phyloP scores from a whole-genome alignment of 2,113 vertebrate species.

The Larimichthys crocea region DNA sequence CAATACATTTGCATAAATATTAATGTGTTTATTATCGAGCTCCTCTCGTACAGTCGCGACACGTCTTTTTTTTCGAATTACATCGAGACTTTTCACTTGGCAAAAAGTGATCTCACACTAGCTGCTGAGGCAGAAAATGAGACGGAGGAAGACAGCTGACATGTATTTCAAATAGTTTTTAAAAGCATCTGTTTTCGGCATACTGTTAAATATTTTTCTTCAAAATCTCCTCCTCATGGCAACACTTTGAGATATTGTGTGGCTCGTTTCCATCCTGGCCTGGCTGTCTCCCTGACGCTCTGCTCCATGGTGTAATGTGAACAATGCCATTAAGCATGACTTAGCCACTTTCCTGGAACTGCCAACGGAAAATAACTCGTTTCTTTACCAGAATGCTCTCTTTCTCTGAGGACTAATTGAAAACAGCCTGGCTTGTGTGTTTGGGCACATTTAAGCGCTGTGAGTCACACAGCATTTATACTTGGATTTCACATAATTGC shows the following conservation, averaged over 20 bases:
- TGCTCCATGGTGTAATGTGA: slow-evolving; percentile 63
- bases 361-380: slow-evolving; percentile 73
- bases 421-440: slow-evolving; percentile 72
- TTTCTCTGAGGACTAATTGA: slow-evolving; percentile 72
- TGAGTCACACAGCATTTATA: slow-evolving; percentile 60
- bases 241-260: slow-evolving; percentile 36
- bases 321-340: slow-evolving; percentile 75
- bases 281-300: slow-evolving; percentile 48
- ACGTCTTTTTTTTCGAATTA: background rate
- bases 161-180: slow-evolving; percentile 18
- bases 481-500: slow-evolving; percentile 42
- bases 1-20: background rate
- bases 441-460: slow-evolving; percentile 56
- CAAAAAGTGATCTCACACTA: slow-evolving; percentile 1
- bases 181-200: slow-evolving; percentile 37
- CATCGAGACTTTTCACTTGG: slow-evolving; percentile 6
- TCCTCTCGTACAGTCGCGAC: background rate
- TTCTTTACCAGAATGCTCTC: slow-evolving; percentile 73
- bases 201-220: slow-evolving; percentile 34
- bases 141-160: background rate
- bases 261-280: slow-evolving; percentile 40
- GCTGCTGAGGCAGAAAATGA: slow-evolving; percentile 24
- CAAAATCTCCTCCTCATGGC: slow-evolving; percentile 34
- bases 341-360: slow-evolving; percentile 77
- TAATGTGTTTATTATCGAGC: background rate